phyloP scores from a whole-genome alignment of 1,140 invertebrate species.

The Orius laevigatus region DNA sequence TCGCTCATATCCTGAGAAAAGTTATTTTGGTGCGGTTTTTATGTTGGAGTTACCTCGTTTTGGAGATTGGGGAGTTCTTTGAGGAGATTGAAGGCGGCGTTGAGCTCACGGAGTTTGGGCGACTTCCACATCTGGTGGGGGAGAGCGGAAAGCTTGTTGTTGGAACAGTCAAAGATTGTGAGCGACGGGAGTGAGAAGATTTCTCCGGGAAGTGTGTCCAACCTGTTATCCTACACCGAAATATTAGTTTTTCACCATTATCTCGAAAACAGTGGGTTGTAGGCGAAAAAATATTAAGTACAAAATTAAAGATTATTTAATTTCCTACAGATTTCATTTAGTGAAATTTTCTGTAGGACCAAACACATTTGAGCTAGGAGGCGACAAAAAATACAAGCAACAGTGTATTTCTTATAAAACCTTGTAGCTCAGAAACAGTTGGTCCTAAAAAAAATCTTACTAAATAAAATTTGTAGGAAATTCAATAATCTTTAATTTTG shows the following conservation, averaged over 20 bases:
- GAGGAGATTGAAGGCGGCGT: slow-evolving; percentile 80
- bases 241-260: background rate
- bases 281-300: background rate
- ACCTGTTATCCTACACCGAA: slow-evolving; percentile 57
- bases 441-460: too few relatives aligned
- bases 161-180: slow-evolving; percentile 72
- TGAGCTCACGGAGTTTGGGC: slow-evolving; percentile 75
- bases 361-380: too few relatives aligned
- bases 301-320: too few relatives aligned
- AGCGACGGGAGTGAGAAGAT: slow-evolving; percentile 68
- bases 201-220: slow-evolving; percentile 61
- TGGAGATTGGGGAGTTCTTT: slow-evolving; percentile 51
- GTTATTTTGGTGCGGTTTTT: background rate
- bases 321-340: too few relatives aligned
- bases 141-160: slow-evolving; percentile 79
- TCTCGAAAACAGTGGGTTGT: too few relatives aligned
- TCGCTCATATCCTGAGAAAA: slow-evolving; percentile 20
- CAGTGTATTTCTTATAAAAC: too few relatives aligned
- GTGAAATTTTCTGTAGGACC: too few relatives aligned
- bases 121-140: slow-evolving; percentile 82
- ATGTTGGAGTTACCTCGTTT: slow-evolving; percentile 19
- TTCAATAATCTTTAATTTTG: too few relatives aligned
- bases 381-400: too few relatives aligned
- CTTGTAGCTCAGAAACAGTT: too few relatives aligned
- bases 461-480: too few relatives aligned